These are phyloP conservation scores for Mus minutoides DNA, from an alignment of 2,797 vertebrate species.

Conservation along the genomic window DNA sequence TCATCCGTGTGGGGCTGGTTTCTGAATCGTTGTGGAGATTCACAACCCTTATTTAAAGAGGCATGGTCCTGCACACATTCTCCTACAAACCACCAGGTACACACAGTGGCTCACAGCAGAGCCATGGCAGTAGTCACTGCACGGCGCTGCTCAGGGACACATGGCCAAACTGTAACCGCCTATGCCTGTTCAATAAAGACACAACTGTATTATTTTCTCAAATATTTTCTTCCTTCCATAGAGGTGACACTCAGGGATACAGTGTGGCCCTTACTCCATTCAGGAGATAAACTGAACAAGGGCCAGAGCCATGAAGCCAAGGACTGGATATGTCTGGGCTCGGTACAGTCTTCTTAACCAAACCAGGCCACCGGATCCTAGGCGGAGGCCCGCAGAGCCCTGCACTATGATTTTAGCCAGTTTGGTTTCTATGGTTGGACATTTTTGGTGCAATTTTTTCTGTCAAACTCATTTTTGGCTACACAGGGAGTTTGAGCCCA, in stretches of 20 bases:
- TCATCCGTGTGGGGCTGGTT: neutral
- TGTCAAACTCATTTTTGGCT: neutral
- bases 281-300: neutral
- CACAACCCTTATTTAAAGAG: neutral
- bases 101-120: too few species aligned
- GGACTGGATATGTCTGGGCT: rapidly evolving
- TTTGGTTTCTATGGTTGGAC: neutral
- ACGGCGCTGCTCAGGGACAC: neutral
- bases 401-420: neutral
- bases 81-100: neutral
- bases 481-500: neutral
- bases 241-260: neutral
- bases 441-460: neutral
- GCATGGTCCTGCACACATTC: too few species aligned
- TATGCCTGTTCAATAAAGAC: too few species aligned
- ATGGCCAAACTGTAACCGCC: neutral
- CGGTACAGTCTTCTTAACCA: neutral
- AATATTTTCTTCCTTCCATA: neutral
- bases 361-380: neutral
- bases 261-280: neutral
- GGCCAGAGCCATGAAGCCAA: too few species aligned
- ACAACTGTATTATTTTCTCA: neutral
- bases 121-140: neutral
- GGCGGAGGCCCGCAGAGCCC: neutral
- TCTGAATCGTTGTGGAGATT: neutral